Base-by-base conservation (phyloP, 2,797 vertebrate genomes). In the Hippocampus kuda region DNA sequence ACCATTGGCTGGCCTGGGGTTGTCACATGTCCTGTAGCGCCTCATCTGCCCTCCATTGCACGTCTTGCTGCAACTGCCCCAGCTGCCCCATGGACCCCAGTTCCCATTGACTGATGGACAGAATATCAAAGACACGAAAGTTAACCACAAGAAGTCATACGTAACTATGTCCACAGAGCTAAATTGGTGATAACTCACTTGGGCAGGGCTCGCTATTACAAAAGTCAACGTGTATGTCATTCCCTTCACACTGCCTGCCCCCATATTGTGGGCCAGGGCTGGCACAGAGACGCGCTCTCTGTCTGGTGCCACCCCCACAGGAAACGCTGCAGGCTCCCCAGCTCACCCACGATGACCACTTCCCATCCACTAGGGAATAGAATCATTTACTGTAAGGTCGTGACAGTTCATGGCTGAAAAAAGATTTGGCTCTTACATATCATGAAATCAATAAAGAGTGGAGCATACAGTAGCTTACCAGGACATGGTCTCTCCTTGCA, bases 181-280 rank as follows among this genome's bases (percentile, higher is more conserved):
- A 18, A 38, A 27, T 2, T 4, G 44, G 20, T 3, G 8, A 3
- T 20, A 9, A 88, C 94, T 93, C 84, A 99, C 97, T 79, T 1
- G 97, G 97, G 74, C 97, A 99, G 41, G 91, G 93, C 69, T 98
- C 94, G 1, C 79, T 94, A 87, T 98, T 96, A 81, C 97, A 99
- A 86, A 96, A 95, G 80, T 98, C 96, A 7, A 90, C 88, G 59
- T 97, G 94, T 26, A 94, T 54, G 2, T 94, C 92, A 0, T 84
- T 94, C 46, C 96, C 97, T 83, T 97, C 94, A 68, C 97, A 99
- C 68, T 83, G 89, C 74, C 87, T 90, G 41, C 97, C 97, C 1
- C 94, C 93, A 0, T 96, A 83, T 70, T 91, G 91, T 0, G 96
- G 95, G 22, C 84, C 66, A 0, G 97, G 97, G 75, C 91, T 92